Evolutionary conservation across 2,888 invertebrate species (phyloP), one percentile per base, ranked within the genome.

Genomic region (Agrotis puta): DNA sequence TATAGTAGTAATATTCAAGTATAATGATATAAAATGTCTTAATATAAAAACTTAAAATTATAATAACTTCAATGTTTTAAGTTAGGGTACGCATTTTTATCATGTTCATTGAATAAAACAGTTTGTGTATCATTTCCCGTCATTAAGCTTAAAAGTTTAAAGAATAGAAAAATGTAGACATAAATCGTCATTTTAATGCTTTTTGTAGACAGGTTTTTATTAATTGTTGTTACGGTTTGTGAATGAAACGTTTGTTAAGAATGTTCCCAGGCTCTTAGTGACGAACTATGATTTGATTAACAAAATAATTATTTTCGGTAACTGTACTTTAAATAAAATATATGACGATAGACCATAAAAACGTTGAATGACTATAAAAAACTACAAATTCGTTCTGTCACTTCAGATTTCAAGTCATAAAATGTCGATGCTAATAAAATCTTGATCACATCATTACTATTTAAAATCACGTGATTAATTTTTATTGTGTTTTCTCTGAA

Each of bases 201-300:
- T 67, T 53, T 67, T 64, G 54, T 51, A 54, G 50, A 72, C 82
- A 39, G 39, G 71, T 67, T 54, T 81, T 71, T 82, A 67, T 77
- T 82, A 67, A 77, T 72, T 72, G 62, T 62, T 67, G 39, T 33
- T 64, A 64, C 45, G 54, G 54, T 72, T 79, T 82, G 65, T 77
- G 82, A 77, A 77, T 79, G 81, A 81, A 81, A 50, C 66, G 48
- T 54, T 22, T 64, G 77, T 64, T 63, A 48, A 50, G 43, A 62
- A 58, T 43, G 61, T 65, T 78, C 58, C 58, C 59, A 76, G 76
- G 65, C 50, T 58, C 54, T 77, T 47, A 50, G 24, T 62, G 57
- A 67, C 43, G 54, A 80, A 67, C 13, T 77, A 20, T 43, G 20
- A 54, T 59, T 77, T 77, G 18, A 48, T 54, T 76, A 27, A 63